Evolutionary conservation across 2,797 vertebrate species (phyloP), one percentile per base, ranked within the genome.

Genomic region (Aulostomus chinensis): DNA sequence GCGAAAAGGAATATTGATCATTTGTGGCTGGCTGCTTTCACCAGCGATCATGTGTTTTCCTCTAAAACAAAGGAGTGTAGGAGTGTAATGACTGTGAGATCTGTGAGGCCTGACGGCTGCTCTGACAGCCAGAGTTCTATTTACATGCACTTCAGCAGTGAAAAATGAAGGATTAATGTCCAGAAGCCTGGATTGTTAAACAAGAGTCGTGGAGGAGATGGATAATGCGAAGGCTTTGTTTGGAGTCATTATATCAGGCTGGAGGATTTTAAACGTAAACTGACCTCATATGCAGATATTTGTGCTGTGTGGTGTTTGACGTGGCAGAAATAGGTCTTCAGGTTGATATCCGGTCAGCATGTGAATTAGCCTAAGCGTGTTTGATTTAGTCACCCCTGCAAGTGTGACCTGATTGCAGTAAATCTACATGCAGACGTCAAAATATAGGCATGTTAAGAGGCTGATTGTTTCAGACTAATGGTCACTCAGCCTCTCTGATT

Each of bases 381-480:
- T 85, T 76, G 63, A 81, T 72, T 77, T 34, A 22, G 72, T 45
- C 56, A 58, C 63, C 58, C 30, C 78, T 68, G 68, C 47, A 63
- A 77, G 79, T 82, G 61, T 91, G 91, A 90, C 90, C 89, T 83
- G 87, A 87, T 88, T 91, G 84, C 45, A 1, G 50, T 51, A 48
- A 72, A 63, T 84, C 64, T 71, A 56, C 49, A 47, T 65, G 62
- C 68, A 75, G 73, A 88, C 72, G 88, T 92, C 90, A 90, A 83
- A 82, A 88, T 85, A 85, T 56, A 47, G 68, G 54, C 84, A 67
- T 36, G 82, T 76, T 87, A 83, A 84, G 79, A 87, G 79, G 68
- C 81, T 89, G 88, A 92, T 91, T 83, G 90, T 91, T 90, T 91
- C 78, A 88, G 90, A 86, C 84, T 91, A 90, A 91, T 90, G 86